These are phyloP conservation scores for Drosophila punjabiensis DNA, from an alignment of 1,140 invertebrate genomes.

Conservation along the genomic window DNA sequence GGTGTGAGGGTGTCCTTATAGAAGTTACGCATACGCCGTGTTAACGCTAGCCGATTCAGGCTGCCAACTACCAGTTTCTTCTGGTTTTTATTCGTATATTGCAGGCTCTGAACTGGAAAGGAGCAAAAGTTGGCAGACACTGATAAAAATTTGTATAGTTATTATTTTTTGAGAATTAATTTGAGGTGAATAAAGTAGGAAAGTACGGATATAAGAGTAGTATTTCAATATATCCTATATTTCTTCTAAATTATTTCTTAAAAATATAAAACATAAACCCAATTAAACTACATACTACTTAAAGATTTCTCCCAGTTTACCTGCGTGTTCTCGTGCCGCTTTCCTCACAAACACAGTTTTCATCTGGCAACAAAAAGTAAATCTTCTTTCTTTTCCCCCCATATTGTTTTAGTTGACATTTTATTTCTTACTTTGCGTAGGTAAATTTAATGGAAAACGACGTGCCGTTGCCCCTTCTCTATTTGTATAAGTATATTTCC, in stretches of 20 bases:
- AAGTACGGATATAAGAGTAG: too few species aligned
- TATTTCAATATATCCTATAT: too few species aligned
- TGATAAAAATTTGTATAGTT: background rate
- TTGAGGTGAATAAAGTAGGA: too few species aligned
- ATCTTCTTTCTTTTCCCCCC: slow-evolving; percentile 30
- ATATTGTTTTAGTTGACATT: slow-evolving; percentile 66
- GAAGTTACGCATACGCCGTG: slow-evolving; percentile 75
- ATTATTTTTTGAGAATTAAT: background rate
- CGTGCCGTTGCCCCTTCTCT: slow-evolving; percentile 37
- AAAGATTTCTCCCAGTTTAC: slow-evolving; percentile 11
- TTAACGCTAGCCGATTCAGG: slow-evolving; percentile 30
- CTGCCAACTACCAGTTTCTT: slow-evolving; percentile 44
- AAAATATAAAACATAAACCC: too few species aligned
- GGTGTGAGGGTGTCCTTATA: slow-evolving; percentile 43
- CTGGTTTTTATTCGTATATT: slow-evolving; percentile 27
- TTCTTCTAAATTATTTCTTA: too few species aligned
- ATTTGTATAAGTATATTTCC: background rate
- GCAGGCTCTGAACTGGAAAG: slow-evolving; percentile 9
- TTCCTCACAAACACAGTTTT: slow-evolving; percentile 1
- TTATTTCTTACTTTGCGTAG: slow-evolving; percentile 71
- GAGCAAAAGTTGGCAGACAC: slow-evolving; percentile 10
- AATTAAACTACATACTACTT: too few species aligned
- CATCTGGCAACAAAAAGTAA: slow-evolving; percentile 29
- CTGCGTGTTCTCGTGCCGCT: slow-evolving; percentile 8
- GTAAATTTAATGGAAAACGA: slow-evolving; percentile 79